phyloP scores from a whole-genome alignment of 2,888 invertebrate genomes.

The Dryocosmus kuriphilus region DNA sequence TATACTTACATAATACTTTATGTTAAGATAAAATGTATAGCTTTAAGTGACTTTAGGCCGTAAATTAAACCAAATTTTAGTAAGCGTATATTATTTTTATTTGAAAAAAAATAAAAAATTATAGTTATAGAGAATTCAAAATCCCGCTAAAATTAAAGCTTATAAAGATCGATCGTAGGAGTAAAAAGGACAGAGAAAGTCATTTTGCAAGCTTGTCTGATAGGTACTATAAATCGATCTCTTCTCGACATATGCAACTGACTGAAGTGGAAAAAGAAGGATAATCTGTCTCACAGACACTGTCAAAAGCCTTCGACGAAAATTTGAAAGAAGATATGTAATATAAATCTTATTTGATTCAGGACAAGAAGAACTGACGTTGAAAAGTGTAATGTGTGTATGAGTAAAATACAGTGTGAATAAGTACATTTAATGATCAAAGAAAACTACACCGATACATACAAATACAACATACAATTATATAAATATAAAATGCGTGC shows the following conservation, averaged over 20 bases:
- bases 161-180: constrained; percentile 7
- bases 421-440: constrained; percentile 46
- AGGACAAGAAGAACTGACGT: constrained; percentile 73
- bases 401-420: constrained; percentile 54
- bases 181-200: constrained; percentile 3
- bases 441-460: background rate
- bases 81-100: too few relatives aligned
- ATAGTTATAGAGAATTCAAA: background rate
- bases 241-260: background rate
- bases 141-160: background rate
- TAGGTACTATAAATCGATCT: constrained; percentile 6
- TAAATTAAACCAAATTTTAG: background rate
- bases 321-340: constrained; percentile 56
- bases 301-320: constrained; percentile 61
- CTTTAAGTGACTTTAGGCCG: background rate
- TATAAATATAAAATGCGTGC: background rate
- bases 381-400: constrained; percentile 62
- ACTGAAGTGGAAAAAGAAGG: constrained; percentile 37
- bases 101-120: background rate
- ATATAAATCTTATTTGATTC: constrained; percentile 61
- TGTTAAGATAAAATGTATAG: background rate
- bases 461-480: background rate
- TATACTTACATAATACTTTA: too few relatives aligned
- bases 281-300: constrained; percentile 41
- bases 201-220: constrained; percentile 12